Percentiles rank a stretch among this genome's conserved stretches.
Evolutionary conservation across 2,113 vertebrate genomes (phyloP).

Genomic region (Silurus glanis): DNA sequence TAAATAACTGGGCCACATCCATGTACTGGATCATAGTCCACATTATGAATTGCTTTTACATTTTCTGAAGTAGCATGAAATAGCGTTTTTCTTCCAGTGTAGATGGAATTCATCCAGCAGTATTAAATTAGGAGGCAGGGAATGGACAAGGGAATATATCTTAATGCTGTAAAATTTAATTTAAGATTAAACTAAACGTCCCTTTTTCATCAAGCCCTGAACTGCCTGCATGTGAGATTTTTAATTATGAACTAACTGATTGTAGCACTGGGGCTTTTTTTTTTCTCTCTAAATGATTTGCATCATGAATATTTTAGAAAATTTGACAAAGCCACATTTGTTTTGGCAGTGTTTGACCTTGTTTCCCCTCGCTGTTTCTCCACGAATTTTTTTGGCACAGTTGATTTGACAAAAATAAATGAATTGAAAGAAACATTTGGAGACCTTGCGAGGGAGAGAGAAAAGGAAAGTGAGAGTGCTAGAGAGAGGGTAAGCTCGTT

Average conservation of each 20-base stretch:
- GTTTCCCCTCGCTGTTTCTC: background rate
- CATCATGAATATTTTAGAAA: background rate
- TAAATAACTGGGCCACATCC: background rate
- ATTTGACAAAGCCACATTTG: background rate
- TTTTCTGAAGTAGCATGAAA: background rate
- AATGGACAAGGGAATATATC: background rate
- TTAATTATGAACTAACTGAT: background rate
- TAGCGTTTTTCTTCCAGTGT: background rate
- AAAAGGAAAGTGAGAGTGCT: background rate
- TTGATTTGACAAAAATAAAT: background rate
- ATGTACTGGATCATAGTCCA: background rate
- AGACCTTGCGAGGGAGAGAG: background rate
- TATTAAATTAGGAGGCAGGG: background rate
- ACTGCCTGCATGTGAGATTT: background rate
- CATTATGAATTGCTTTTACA: background rate
- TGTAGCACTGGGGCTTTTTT: background rate
- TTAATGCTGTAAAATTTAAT: slow-evolving; percentile 17
- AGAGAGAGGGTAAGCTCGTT: background rate
- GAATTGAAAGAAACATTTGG: background rate
- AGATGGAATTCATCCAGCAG: background rate
- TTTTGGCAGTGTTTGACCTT: background rate
- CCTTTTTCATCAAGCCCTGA: background rate
- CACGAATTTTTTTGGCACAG: background rate
- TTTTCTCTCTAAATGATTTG: background rate
- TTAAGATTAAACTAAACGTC: background rate